A percentile compares a stretch with the other conserved stretches of the same genome.
phyloP scores from a whole-genome alignment of 2,113 vertebrate genomes.

The Natator depressus region DNA sequence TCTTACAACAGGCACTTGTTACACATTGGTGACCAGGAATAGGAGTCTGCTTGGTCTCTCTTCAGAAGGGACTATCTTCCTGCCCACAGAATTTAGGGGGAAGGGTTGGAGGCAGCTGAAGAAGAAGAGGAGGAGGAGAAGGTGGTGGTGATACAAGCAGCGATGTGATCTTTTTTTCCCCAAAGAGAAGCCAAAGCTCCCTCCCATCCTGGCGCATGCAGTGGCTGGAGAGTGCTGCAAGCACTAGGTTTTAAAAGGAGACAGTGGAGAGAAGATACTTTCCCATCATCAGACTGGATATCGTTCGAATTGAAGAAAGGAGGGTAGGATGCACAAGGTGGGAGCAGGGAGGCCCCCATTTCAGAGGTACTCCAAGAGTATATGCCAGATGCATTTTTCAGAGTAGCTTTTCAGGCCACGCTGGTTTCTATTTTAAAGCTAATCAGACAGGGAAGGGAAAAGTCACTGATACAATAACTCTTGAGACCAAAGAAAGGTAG shows the following conservation, averaged over 20 bases:
- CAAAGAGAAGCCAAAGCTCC: background rate
- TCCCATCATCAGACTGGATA: background rate
- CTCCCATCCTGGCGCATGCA: background rate
- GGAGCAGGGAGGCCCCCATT: rapidly evolving
- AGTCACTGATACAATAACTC: background rate
- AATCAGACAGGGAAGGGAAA: background rate
- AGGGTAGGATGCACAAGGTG: background rate
- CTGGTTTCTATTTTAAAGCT: background rate
- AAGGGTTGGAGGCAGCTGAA: background rate
- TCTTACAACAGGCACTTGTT: background rate
- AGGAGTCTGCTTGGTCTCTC: background rate
- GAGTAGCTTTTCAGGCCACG: background rate
- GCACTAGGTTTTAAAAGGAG: background rate
- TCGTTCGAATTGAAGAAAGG: rapidly evolving
- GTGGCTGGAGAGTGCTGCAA: background rate
- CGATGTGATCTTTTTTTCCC: background rate
- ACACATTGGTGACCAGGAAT: background rate
- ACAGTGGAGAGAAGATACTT: background rate
- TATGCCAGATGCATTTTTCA: background rate
- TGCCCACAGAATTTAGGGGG: background rate
- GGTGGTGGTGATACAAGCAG: background rate
- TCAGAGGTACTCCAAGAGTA: background rate
- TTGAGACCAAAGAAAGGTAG: background rate
- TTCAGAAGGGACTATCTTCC: background rate
- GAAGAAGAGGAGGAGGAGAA: background rate